A percentile compares a stretch with the other conserved stretches of the same genome.
These are phyloP conservation scores for Spodoptera littoralis DNA, from an alignment of 2,888 invertebrate species.

Conservation along the genomic window DNA sequence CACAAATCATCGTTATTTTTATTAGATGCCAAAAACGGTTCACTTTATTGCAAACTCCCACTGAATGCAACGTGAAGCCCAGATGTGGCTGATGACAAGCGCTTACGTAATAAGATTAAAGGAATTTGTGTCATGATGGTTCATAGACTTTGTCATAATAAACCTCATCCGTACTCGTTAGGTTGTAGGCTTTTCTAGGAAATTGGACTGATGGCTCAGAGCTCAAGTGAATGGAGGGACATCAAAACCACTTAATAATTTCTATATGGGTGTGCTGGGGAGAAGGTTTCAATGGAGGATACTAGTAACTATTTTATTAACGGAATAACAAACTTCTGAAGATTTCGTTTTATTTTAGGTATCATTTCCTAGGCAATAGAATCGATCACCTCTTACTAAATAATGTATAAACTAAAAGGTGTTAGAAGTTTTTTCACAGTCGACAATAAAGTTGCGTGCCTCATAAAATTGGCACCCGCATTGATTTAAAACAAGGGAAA, in stretches of 20 bases:
- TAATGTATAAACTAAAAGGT: too few species aligned
- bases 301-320: too few species aligned
- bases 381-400: too few species aligned
- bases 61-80: conserved; percentile 64
- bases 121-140: conserved; percentile 67
- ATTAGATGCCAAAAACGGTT: conserved; percentile 14
- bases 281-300: too few species aligned
- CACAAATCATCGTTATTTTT: conserved; percentile 5
- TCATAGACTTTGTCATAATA: conserved; percentile 48
- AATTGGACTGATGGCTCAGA: background rate
- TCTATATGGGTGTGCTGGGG: too few species aligned
- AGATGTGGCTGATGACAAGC: conserved; percentile 60
- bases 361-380: too few species aligned
- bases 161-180: conserved; percentile 32
- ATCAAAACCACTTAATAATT: background rate
- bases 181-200: conserved; percentile 2
- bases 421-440: background rate
- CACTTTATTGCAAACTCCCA: conserved; percentile 16
- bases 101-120: conserved; percentile 75
- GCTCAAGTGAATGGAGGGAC: background rate
- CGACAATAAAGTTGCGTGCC: conserved; percentile 11
- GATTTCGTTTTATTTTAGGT: background rate
- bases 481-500: conserved; percentile 32
- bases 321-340: background rate
- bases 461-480: conserved; percentile 42